Base-by-base conservation (phyloP, 2,797 vertebrate genomes). In the Rhabdomys pumilio region DNA sequence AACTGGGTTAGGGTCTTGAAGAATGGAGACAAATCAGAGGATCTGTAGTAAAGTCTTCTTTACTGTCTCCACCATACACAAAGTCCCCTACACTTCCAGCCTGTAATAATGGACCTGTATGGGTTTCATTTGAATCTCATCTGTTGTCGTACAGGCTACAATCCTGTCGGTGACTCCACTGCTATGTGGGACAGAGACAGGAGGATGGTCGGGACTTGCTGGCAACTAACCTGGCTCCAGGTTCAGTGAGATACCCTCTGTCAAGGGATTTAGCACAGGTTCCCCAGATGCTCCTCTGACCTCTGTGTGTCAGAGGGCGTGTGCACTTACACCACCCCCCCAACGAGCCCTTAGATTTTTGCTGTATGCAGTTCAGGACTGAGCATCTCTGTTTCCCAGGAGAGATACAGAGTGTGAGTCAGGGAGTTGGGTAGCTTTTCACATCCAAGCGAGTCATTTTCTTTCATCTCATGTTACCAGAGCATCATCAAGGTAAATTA, bases 401-500 rank as follows among this genome's bases (percentile, higher is more conserved):
- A 59, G 57, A 29, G 22, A 29, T 7, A 0, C 4, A 31, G 17
- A 14, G 53, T 41, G 6, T 59, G 26, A 77, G 14, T 50, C 19
- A 34, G 53, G 34, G 61, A 11, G n/a, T 24, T 29, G 7, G 20
- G 29, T 89, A 89, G 63, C 76, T 95, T 91, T 90, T 96, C 96
- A 67, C 97, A 72, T 95, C 92, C 96, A 24, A 94, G 89, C 96
- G 95, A 81, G 67, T 69, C 6, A 87, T 94, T 94, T 97, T 97
- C 29, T 97, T 97, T 93, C 93, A 98, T 97, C 96, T 90, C 92
- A 91, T 89, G 84, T 80, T 96, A 84, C 72, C 90, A 97, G 84
- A 77, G 97, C 90, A 95, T 96, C 97, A 97, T 97, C 83, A 96
- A 92, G 59, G 75, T 97, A 81, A 98, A 97, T 97, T 91, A 97